phyloP scores from a whole-genome alignment of 2,888 invertebrate genomes.

The Callimorpha dominula region DNA sequence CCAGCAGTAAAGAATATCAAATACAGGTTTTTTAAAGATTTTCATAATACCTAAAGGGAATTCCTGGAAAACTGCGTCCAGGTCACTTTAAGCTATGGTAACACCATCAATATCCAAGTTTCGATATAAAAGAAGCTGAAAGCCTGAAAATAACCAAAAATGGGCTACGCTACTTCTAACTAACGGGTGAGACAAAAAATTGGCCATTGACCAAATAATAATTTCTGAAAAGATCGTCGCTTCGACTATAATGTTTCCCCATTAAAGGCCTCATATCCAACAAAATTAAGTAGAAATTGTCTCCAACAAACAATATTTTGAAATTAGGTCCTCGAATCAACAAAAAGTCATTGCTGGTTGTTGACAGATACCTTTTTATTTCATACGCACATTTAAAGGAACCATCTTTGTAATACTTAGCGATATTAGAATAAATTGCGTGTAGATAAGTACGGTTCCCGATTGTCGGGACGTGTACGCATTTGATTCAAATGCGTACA shows the following conservation, averaged over 20 bases:
- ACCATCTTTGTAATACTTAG: slow-evolving; percentile 32
- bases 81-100: neutral
- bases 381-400: slow-evolving; percentile 8
- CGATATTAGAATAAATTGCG: slow-evolving; percentile 45
- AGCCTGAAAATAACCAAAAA: too few species aligned
- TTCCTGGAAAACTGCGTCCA: neutral
- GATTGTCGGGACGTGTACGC: slow-evolving; percentile 48
- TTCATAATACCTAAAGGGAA: too few species aligned
- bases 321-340: neutral
- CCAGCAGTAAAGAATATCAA: neutral
- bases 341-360: neutral
- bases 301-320: neutral
- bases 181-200: too few species aligned
- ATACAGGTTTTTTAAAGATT: neutral
- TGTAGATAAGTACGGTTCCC: slow-evolving; percentile 46
- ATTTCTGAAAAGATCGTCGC: neutral
- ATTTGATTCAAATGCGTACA: slow-evolving; percentile 52
- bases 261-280: neutral
- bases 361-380: neutral
- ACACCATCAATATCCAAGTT: too few species aligned
- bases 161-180: too few species aligned
- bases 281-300: neutral
- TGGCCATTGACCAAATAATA: too few species aligned
- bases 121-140: too few species aligned
- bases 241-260: neutral